phyloP scores from a whole-genome alignment of 1,140 invertebrate species.

The Lordiphosa clarofinis region DNA sequence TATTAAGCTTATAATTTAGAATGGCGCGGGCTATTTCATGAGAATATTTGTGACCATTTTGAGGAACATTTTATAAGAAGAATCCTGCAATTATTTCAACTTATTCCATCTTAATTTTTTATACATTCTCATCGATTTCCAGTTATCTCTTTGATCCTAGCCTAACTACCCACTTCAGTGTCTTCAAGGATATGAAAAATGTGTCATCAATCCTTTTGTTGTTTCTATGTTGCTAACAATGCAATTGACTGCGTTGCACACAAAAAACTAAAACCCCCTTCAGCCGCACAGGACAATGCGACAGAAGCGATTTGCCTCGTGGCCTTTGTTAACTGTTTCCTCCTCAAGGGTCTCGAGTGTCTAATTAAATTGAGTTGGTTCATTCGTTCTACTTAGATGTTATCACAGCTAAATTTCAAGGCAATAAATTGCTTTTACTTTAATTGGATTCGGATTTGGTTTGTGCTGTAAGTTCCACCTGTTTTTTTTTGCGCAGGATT shows the following conservation, averaged over 20 bases:
- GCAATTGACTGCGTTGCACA: constrained; percentile 28
- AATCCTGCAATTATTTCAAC: too few relatives aligned
- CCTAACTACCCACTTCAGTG: not conserved
- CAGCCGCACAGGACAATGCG: constrained; percentile 33
- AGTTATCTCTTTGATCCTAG: too few relatives aligned
- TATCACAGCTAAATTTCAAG: constrained; percentile 42
- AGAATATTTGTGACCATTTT: too few relatives aligned
- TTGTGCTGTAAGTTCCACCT: constrained; percentile 33
- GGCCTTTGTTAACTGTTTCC: constrained; percentile 49
- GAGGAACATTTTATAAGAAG: too few relatives aligned
- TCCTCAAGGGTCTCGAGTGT: constrained; percentile 38
- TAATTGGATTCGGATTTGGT: constrained; percentile 62
- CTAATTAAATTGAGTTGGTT: constrained; percentile 58
- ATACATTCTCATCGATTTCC: too few relatives aligned
- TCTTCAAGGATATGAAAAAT: constrained; percentile 33
- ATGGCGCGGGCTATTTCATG: too few relatives aligned
- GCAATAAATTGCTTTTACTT: constrained; percentile 63
- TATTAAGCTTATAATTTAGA: too few relatives aligned
- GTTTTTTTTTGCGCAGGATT: constrained; percentile 18
- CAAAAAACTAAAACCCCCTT: constrained; percentile 23
- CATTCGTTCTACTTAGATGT: constrained; percentile 37
- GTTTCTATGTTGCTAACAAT: constrained; percentile 43
- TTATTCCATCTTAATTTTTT: too few relatives aligned
- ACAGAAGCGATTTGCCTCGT: constrained; percentile 30
- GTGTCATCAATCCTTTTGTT: constrained; percentile 53